A percentile compares a stretch with the other conserved stretches of the same genome.
Evolutionary conservation across 2,113 vertebrate species (phyloP).

Genomic region (Lipophrys pholis): DNA sequence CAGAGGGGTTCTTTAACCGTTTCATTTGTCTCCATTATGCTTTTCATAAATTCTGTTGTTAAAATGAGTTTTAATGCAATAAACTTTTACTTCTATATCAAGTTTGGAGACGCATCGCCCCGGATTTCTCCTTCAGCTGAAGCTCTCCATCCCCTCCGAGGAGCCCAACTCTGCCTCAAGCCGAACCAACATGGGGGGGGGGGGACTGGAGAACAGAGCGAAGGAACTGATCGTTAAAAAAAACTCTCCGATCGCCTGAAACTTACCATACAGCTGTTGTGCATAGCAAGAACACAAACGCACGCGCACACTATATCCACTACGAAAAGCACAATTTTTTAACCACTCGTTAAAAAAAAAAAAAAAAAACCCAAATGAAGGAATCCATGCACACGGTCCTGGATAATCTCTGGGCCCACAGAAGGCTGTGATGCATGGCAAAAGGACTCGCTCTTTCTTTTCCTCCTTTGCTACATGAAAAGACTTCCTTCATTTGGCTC

Average conservation of each 20-base stretch:
- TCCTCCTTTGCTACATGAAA: conserved; percentile 76
- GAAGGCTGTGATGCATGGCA: conserved; percentile 58
- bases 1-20: too few species aligned
- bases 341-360: conserved; percentile 40
- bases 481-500: conserved; percentile 81
- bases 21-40: too few species aligned
- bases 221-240: conserved; percentile 22
- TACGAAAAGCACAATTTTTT: conserved; percentile 49
- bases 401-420: conserved; percentile 65
- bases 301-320: conserved; percentile 34
- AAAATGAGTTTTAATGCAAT: too few species aligned
- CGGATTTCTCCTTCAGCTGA: too few species aligned
- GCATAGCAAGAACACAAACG: conserved; percentile 51
- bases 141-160: too few species aligned
- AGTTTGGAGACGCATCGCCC: too few species aligned
- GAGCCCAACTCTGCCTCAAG: conserved; percentile 20
- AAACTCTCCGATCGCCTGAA: conserved; percentile 24
- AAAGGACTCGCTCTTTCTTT: conserved; percentile 54
- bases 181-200: conserved; percentile 21
- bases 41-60: too few species aligned
- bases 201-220: conserved; percentile 14
- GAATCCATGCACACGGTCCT: conserved; percentile 61
- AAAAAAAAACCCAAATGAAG: conserved; percentile 56
- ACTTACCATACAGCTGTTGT: conserved; percentile 35
- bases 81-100: too few species aligned